Evolutionary conservation across 2,888 invertebrate genomes (phyloP).

Genomic region (Hartigia nigra): DNA sequence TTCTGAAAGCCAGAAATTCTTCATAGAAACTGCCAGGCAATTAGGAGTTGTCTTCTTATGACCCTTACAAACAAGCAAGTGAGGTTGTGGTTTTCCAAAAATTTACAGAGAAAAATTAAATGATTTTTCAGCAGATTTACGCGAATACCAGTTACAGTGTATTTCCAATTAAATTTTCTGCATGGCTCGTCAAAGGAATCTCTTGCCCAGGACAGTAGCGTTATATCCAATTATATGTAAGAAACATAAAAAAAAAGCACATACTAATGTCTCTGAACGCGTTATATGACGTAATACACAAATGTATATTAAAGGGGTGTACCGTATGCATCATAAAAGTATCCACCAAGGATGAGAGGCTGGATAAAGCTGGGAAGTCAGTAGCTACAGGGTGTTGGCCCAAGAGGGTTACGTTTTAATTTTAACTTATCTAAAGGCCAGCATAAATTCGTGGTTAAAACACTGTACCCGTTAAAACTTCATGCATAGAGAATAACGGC

Average conservation of each 20-base stretch:
- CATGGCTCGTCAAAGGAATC: too few relatives aligned
- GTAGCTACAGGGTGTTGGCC: neutral
- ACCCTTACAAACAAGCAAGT: too few relatives aligned
- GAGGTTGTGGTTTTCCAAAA: too few relatives aligned
- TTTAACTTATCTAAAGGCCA: constrained; percentile 38
- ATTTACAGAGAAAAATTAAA: too few relatives aligned
- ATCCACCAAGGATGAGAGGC: neutral
- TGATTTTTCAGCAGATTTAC: too few relatives aligned
- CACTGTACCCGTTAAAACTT: constrained; percentile 35
- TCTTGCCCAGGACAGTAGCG: neutral
- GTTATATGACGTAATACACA: neutral
- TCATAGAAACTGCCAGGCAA: too few relatives aligned
- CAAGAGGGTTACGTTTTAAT: constrained; percentile 34
- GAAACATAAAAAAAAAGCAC: neutral
- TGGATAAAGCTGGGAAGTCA: constrained; percentile 24
- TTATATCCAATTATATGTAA: neutral
- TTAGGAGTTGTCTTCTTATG: too few relatives aligned
- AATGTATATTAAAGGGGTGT: neutral
- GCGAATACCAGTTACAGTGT: too few relatives aligned
- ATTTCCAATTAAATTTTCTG: too few relatives aligned
- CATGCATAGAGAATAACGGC: constrained; percentile 23
- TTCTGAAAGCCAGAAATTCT: neutral
- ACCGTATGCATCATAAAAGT: neutral
- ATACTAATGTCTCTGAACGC: too few relatives aligned
- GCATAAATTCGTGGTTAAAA: constrained; percentile 39